Base-by-base conservation (phyloP, 92 coral and sea anemone species). In the Palythoa grandiflora region DNA sequence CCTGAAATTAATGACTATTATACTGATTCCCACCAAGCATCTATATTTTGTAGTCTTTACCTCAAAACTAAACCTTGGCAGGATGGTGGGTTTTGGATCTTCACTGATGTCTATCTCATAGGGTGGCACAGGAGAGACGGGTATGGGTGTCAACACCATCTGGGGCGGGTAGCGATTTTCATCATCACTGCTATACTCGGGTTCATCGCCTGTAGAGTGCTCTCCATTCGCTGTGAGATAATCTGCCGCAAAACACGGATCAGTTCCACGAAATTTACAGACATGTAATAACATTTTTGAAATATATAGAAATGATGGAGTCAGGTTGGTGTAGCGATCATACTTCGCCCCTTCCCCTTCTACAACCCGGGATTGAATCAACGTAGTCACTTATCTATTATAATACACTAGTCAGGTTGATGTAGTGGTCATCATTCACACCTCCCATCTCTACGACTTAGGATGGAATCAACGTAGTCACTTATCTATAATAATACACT, bases 81-180 rank as follows among this genome's bases (percentile, higher is more conserved):
- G 71, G 10, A 94, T 89, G 11, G 93, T 81, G 7, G 96, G 96
- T 16, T 83, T 88, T 13, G 89, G 85, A 44, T 75, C 83, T 40
- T 80, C 84, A 3, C 85, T 52, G 6, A 79, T 73, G 16, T 84
- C 78, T 70, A 54, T 77, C 36, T 93, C 98, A 19, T 89, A 90
- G n/a, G 94, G 89, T n/a, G 96, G 96, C 15, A 94, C 88, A 38
- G 98, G 96, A 9, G 98, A 89, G 80, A 48, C 90, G 38, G 98
- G 98, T 77, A 91, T 84, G 59, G 98, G 98, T 21, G 98, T 95
- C 37, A 95, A 90, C 19, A 94, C 98, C 98, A 95, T 95, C 87
- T 95, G 98, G n/a, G 98, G 98, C 55, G 94, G 98, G 88, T 95
- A 95, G 21, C 98, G 96, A 75, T 77, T 70, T 72, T 95, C 98